Evolutionary conservation across 2,113 vertebrate genomes (phyloP).

Genomic region (Pampusana beccarii): DNA sequence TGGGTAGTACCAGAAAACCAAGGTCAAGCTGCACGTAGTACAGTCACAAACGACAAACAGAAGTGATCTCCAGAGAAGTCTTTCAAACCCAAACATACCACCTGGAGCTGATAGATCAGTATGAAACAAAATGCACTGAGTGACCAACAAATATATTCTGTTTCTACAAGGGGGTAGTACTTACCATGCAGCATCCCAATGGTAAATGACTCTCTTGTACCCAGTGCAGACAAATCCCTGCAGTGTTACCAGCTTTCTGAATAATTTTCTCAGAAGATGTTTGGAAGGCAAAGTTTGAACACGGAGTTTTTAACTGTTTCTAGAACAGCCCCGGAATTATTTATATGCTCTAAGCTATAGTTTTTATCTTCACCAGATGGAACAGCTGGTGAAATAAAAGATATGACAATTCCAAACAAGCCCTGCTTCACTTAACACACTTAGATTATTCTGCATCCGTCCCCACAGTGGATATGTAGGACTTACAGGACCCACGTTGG

Average conservation of each 20-base stretch:
- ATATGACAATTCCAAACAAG: not conserved
- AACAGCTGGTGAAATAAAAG: not conserved
- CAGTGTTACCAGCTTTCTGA: not conserved
- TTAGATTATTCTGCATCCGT: not conserved
- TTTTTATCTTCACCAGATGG: not conserved
- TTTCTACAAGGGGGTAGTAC: not conserved
- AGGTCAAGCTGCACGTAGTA: not conserved
- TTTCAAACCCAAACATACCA: not conserved
- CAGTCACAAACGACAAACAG: not conserved
- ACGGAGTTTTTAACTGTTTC: not conserved
- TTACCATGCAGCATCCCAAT: not conserved
- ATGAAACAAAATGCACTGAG: not conserved
- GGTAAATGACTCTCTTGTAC: not conserved
- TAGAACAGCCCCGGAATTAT: not conserved
- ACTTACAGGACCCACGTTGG: not conserved
- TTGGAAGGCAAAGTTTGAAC: not conserved
- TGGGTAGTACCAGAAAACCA: not conserved
- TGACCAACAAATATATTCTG: not conserved
- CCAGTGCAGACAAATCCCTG: not conserved
- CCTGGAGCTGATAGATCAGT: not conserved
- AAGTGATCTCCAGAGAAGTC: not conserved
- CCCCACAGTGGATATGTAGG: not conserved
- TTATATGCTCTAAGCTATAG: not conserved
- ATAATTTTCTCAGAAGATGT: not conserved
- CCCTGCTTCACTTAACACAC: not conserved